Evolutionary conservation across 2,888 invertebrate genomes (phyloP).

Genomic region (Campoletis raptor): DNA sequence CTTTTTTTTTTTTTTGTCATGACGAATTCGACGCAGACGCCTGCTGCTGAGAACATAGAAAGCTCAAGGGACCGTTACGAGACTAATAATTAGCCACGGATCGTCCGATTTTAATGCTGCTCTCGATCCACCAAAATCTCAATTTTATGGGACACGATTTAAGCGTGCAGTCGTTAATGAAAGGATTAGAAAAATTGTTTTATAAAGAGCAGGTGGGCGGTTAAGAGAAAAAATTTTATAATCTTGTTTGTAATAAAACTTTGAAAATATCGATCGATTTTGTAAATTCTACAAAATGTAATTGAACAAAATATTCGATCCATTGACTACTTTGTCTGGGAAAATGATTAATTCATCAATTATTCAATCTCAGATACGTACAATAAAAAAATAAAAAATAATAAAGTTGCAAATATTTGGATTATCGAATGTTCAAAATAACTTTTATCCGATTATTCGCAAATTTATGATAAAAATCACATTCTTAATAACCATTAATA

Average conservation of each 20-base stretch:
- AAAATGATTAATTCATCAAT: too few species aligned
- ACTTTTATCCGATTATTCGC: too few species aligned
- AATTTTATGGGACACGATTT: slow-evolving; percentile 29
- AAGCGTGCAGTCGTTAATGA: background rate
- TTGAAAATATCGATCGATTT: background rate
- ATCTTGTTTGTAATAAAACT: background rate
- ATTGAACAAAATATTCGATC: background rate
- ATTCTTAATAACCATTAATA: too few species aligned
- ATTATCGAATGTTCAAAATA: too few species aligned
- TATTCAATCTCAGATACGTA: too few species aligned
- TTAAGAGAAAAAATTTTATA: background rate
- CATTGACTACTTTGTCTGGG: too few species aligned
- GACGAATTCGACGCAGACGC: background rate
- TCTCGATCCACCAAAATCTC: slow-evolving; percentile 18
- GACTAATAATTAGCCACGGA: slow-evolving; percentile 65
- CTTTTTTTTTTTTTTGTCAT: slow-evolving; percentile 1
- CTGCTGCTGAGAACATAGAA: slow-evolving; percentile 14
- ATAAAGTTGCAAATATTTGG: too few species aligned
- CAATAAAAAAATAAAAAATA: too few species aligned
- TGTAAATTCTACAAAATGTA: background rate
- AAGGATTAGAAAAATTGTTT: slow-evolving; percentile 15
- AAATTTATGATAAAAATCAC: too few species aligned
- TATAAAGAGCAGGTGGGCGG: background rate
- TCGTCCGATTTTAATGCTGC: slow-evolving; percentile 60
- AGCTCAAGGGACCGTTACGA: slow-evolving; percentile 20